A percentile compares a stretch with the other conserved stretches of the same genome.
Conservation (phyloP, 2,888 invertebrate species). For the Scaptomyza caliginosa region DNA sequence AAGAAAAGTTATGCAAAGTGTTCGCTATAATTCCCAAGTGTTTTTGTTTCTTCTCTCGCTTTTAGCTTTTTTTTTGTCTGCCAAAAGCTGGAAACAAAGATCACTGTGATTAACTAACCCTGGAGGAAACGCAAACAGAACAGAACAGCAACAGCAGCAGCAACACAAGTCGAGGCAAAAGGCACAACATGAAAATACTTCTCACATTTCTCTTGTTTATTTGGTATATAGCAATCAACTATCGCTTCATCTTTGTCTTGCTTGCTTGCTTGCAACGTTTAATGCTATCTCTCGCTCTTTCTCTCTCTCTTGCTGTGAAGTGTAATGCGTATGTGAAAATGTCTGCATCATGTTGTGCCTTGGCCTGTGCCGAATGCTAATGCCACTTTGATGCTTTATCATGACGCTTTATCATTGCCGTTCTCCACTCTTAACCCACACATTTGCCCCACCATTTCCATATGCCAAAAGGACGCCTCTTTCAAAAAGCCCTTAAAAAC, state of each 20-base stretch:
- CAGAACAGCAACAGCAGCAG: neutral
- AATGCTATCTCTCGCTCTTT: neutral
- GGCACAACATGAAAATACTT: neutral
- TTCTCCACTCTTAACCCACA: conserved; percentile 1
- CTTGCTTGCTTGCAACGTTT: neutral
- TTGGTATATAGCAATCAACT: conserved; percentile 13
- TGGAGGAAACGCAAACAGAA: conserved; percentile 8
- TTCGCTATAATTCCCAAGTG: conserved; percentile 30
- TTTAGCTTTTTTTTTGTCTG: no score
- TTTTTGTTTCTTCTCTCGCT: no score
- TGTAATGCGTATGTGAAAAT: conserved; percentile 25
- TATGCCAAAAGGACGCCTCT: neutral
- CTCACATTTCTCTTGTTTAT: neutral
- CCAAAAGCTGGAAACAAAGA: conserved; percentile 25
- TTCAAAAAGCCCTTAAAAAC: conserved; percentile 5
- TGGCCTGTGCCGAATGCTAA: conserved; percentile 33
- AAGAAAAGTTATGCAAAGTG: neutral
- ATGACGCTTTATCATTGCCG: conserved; percentile 52
- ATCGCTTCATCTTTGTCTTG: neutral
- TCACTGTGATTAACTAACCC: conserved; percentile 44
- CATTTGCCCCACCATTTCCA: conserved; percentile 20
- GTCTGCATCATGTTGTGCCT: conserved; percentile 17
- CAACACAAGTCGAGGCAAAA: conserved; percentile 1
- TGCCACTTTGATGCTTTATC: conserved; percentile 48
- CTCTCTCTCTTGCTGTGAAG: neutral